Evolutionary conservation across 1,140 invertebrate genomes (phyloP), one percentile per base, ranked within the genome.

Genomic region (Drosophila auraria): DNA sequence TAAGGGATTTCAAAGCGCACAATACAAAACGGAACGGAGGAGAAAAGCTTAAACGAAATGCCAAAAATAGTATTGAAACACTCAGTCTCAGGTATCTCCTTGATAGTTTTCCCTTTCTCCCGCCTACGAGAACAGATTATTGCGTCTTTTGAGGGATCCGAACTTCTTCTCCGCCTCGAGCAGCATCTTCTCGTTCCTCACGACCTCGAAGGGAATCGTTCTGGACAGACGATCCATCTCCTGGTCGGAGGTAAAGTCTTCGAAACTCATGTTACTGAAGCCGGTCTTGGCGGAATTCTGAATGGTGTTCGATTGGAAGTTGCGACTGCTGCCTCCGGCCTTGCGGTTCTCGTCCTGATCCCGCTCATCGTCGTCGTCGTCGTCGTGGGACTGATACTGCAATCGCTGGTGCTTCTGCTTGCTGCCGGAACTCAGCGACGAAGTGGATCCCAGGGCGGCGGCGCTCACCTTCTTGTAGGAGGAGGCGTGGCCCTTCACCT

Each of bases 241-340:
- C 61, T 96, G 95, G 73, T 96, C 96, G 23, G 95, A 95, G 2
- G 95, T 95, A 80, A 96, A 96, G 91, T 97, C 96, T 91, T 97
- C 96, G 78, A 97, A 97, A 80, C 96, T 97, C 95, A 97, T 96
- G 81, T 97, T 97, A 76, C 95, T 96, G 73, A 97, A 96, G 5
- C 96, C 96, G 3, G 94, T 94, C 44, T 94, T 93, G 23, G 87
- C 91, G 5, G 90, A 91, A 76, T 87, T 92, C 42, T 92, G 81
- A 78, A 93, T 93, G 36, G 89, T 90, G 61, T 90, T 93, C 1
- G 92, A 92, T 56, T 93, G 92, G 53, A 93, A 93, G 47, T 83
- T 91, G 51, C 76, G 82, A 68, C 71, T 57, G 49, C 71, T 57
- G 49, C 70, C 42, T 27, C 70, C 42, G 0, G 64, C 63, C 9